Evolutionary conservation across 2,888 invertebrate species (phyloP), one percentile per base, ranked within the genome.

Genomic region (Drosophila cognata): DNA sequence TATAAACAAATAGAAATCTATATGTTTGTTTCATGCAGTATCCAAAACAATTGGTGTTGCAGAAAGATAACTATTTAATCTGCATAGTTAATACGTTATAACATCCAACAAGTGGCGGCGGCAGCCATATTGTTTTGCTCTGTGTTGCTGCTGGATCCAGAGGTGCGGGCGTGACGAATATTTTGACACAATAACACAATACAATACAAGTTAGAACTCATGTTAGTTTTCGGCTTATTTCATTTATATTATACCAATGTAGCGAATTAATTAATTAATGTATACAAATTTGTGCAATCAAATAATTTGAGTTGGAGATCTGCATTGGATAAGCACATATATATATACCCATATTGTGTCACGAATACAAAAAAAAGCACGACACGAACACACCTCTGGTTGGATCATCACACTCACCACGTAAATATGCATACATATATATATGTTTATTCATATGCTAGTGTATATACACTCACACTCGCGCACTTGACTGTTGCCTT

Each of bases 101-200:
- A 82, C 91, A 91, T 91, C 91, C 91, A 93, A 93, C 92, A 92
- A 92, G 92, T 92, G 92, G 91, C 91, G 90, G 74, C 71, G 84
- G 85, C 86, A 90, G 92, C 92, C 92, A 92, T 92, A 88, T 92
- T 92, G 91, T 87, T 91, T 91, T 87, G 79, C 73, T 79, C 62
- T 67, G 63, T 52, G 55, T 55, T 74, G 46, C 50, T 75, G 65
- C 69, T 67, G 41, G 66, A 66, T 74, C 64, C 69, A 75, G 71
- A 72, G 71, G 72, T 78, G 78, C 75, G 74, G 78, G 78, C 78
- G 75, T 78, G 72, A 78, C 78, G 60, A 78, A 66, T 72, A 68
- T 68, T 69, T 75, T 71, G 50, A 73, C 70, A 63, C 66, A 63
- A 65, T 57, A 62, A 57, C 43, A 60, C 68, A 57, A 74, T 57